phyloP scores from a whole-genome alignment of 2,113 vertebrate genomes.

The Sterrhoptilus dennistouni region DNA sequence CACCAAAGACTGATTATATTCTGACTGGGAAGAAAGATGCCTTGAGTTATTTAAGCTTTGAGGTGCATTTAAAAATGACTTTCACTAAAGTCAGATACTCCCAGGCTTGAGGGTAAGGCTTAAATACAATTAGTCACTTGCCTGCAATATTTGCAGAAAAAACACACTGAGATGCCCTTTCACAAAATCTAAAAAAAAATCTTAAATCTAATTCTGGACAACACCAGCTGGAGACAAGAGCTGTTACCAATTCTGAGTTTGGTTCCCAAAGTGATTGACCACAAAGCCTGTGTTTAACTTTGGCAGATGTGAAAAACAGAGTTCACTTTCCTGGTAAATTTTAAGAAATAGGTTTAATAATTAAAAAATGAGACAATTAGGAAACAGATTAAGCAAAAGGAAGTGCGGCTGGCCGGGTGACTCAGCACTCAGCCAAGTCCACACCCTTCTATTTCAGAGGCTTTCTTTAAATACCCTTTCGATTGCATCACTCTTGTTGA shows the following conservation, averaged over 20 bases:
- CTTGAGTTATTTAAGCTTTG: not conserved
- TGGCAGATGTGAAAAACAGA: not conserved
- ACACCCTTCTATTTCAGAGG: too few relatives aligned
- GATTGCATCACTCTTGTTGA: too few relatives aligned
- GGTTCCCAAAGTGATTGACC: not conserved
- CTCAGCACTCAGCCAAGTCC: too few relatives aligned
- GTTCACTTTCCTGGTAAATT: too few relatives aligned
- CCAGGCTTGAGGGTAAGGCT: not conserved
- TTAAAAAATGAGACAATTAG: too few relatives aligned
- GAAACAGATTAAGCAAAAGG: too few relatives aligned
- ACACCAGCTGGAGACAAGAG: not conserved
- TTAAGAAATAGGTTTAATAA: too few relatives aligned
- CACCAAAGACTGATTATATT: not conserved
- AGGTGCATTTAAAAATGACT: not conserved
- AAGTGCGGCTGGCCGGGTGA: too few relatives aligned
- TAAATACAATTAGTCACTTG: not conserved
- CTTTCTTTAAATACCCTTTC: too few relatives aligned
- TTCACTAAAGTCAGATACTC: not conserved
- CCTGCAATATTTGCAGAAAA: not conserved
- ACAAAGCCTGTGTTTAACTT: not conserved
- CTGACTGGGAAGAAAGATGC: not conserved
- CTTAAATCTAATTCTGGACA: not conserved
- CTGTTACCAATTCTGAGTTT: not conserved
- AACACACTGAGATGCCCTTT: not conserved
- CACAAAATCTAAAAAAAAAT: not conserved